These are phyloP conservation scores for Drosophila nebulosa DNA, from an alignment of 1,140 invertebrate genomes.

Conservation along the genomic window DNA sequence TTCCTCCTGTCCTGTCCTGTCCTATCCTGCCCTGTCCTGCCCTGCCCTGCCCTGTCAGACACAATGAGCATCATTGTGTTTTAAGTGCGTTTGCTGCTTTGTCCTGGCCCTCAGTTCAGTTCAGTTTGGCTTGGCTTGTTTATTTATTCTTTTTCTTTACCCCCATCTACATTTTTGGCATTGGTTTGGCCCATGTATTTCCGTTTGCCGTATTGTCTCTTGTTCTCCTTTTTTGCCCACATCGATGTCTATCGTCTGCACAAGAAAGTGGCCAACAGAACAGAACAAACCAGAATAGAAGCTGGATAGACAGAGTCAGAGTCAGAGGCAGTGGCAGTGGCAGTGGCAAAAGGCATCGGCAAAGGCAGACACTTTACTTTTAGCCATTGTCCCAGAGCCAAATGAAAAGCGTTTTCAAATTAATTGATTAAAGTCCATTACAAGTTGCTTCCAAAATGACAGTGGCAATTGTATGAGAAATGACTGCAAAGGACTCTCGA, in stretches of 20 bases:
- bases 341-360: too few species aligned
- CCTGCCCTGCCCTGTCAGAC: constrained; percentile 62
- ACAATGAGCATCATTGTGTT: constrained; percentile 79
- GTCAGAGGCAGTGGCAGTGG: constrained; percentile 45
- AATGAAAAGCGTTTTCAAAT: constrained; percentile 79
- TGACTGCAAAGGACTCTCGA: constrained; percentile 56
- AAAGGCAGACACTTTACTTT: constrained; percentile 56
- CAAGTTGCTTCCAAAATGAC: constrained; percentile 73
- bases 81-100: constrained; percentile 75
- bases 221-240: not conserved
- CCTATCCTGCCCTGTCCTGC: constrained; percentile 46
- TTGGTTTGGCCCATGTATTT: constrained; percentile 67
- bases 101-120: not conserved
- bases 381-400: constrained; percentile 50
- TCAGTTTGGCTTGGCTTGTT: constrained; percentile 23
- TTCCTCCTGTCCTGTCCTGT: not conserved
- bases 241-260: constrained; percentile 21
- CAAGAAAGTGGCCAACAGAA: constrained; percentile 58
- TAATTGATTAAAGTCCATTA: constrained; percentile 80
- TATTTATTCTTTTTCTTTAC: constrained; percentile 74
- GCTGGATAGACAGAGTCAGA: not conserved
- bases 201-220: constrained; percentile 53
- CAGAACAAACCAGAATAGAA: not conserved
- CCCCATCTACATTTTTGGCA: constrained; percentile 67
- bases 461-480: constrained; percentile 78